Conservation (phyloP, 2,888 invertebrate species). For the Choreutis nemorana region DNA sequence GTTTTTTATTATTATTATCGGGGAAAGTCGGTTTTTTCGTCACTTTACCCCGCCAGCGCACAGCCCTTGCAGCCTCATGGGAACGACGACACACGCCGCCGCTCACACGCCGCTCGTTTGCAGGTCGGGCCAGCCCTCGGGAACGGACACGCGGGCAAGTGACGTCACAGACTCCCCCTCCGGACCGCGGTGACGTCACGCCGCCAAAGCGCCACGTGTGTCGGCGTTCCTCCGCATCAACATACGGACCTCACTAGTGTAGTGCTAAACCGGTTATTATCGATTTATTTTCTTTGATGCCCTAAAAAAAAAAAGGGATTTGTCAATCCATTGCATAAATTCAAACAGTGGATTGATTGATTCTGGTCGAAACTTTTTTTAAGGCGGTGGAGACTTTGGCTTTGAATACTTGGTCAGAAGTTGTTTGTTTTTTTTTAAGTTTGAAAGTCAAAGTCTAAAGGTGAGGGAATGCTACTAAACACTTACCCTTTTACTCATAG, state of each 20-base stretch:
- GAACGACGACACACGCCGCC: conserved; percentile 63
- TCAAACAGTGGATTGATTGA: too few species aligned
- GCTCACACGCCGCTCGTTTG: conserved; percentile 46
- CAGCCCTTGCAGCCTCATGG: conserved; percentile 35
- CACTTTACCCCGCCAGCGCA: conserved; percentile 7
- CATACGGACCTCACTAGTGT: conserved; percentile 61
- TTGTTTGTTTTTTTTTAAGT: too few species aligned
- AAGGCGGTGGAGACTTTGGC: conserved; percentile 3
- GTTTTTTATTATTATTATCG: conserved; percentile 9
- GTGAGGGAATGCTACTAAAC: too few species aligned
- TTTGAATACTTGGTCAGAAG: too few species aligned
- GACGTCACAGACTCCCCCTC: conserved; percentile 28
- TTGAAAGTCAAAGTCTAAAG: too few species aligned
- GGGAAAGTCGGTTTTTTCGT: background rate
- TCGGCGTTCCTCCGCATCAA: conserved; percentile 59
- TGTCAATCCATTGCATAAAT: too few species aligned
- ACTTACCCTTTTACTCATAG: too few species aligned
- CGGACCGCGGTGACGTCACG: conserved; percentile 4
- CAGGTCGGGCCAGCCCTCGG: conserved; percentile 50
- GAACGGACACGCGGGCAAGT: conserved; percentile 52
- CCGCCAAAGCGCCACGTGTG: conserved; percentile 49
- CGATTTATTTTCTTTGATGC: conserved; percentile 23
- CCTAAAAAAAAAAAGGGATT: too few species aligned
- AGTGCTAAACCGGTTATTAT: conserved; percentile 32
- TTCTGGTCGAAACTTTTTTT: too few species aligned